Percentiles rank a stretch among this genome's conserved stretches.
Evolutionary conservation across 30 jellyfish, hydroid and myxozoan species (phyloP).

Genomic region (Aurelia aurita complex sp. Pacific): DNA sequence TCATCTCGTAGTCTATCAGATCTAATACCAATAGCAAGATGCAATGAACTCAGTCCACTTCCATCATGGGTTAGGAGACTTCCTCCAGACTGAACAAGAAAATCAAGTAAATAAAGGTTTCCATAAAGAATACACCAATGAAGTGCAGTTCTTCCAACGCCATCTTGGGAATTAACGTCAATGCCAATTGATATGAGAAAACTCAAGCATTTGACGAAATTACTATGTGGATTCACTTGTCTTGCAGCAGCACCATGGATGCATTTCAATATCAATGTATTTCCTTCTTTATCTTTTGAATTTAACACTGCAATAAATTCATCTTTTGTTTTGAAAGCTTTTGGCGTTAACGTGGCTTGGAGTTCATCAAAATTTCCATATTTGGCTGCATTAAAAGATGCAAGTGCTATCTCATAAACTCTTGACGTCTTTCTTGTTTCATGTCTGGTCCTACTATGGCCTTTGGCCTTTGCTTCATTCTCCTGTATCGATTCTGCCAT

Average conservation of each 20-base stretch:
- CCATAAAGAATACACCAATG: slow-evolving; percentile 72
- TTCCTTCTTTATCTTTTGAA: slow-evolving; percentile 51
- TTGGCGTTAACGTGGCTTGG: background rate
- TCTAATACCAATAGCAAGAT: slow-evolving; percentile 59
- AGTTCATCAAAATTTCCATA: slow-evolving; percentile 30
- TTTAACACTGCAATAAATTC: slow-evolving; percentile 10
- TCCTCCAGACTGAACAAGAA: slow-evolving; percentile 43
- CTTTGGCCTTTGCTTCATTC: slow-evolving; percentile 1
- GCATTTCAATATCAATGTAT: slow-evolving; percentile 31
- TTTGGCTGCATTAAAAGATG: slow-evolving; percentile 46
- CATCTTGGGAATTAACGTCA: slow-evolving; percentile 49
- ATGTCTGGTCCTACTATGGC: slow-evolving; percentile 11
- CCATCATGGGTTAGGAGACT: slow-evolving; percentile 25
- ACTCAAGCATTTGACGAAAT: slow-evolving; percentile 35
- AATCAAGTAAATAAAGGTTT: slow-evolving; percentile 35
- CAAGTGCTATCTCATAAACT: slow-evolving; percentile 21
- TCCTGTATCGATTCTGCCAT: slow-evolving; percentile 19
- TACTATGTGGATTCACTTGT: slow-evolving; percentile 12
- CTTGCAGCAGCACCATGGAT: slow-evolving; percentile 61
- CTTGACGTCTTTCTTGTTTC: slow-evolving; percentile 33
- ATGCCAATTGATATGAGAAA: slow-evolving; percentile 48
- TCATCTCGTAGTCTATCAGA: slow-evolving; percentile 37
- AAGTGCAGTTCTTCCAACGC: slow-evolving; percentile 39
- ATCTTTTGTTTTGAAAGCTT: slow-evolving; percentile 15
- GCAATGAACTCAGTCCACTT: slow-evolving; percentile 56